Evolutionary conservation across 2,113 vertebrate genomes (phyloP).

Genomic region (Tragelaphus scriptus): DNA sequence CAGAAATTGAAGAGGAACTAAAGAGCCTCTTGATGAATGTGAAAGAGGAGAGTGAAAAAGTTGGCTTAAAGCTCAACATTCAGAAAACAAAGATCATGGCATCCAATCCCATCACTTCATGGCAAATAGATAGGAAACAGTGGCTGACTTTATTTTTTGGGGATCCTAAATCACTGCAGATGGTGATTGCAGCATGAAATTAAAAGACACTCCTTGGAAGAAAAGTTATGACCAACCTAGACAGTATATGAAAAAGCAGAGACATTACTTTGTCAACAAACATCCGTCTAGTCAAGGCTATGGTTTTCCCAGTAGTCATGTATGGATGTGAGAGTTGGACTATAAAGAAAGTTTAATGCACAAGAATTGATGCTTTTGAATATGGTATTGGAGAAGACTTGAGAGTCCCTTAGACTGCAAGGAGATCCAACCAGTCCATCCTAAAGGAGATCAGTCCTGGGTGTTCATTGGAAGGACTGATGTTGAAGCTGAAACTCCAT

Average conservation of each 20-base stretch:
- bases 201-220: background rate
- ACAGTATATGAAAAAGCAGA: background rate
- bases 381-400: background rate
- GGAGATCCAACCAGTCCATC: background rate
- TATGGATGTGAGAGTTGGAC: background rate
- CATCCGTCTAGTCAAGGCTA: background rate
- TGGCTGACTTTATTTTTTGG: fast-evolving
- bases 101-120: background rate
- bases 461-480: background rate
- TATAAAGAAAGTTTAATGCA: background rate
- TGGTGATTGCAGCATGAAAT: background rate
- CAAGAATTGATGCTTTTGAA: background rate
- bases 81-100: background rate
- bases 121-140: background rate
- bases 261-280: background rate
- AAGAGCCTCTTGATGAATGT: background rate
- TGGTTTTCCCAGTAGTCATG: background rate
- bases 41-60: background rate
- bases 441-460: background rate
- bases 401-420: background rate
- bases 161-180: background rate
- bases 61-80: background rate
- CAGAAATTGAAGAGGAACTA: background rate
- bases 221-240: too few species aligned
- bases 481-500: too few species aligned